Percentiles rank a stretch among this genome's conserved stretches.
These are phyloP conservation scores for Enhydra lutris DNA, from an alignment of 2,113 vertebrate species.

Conservation along the genomic window DNA sequence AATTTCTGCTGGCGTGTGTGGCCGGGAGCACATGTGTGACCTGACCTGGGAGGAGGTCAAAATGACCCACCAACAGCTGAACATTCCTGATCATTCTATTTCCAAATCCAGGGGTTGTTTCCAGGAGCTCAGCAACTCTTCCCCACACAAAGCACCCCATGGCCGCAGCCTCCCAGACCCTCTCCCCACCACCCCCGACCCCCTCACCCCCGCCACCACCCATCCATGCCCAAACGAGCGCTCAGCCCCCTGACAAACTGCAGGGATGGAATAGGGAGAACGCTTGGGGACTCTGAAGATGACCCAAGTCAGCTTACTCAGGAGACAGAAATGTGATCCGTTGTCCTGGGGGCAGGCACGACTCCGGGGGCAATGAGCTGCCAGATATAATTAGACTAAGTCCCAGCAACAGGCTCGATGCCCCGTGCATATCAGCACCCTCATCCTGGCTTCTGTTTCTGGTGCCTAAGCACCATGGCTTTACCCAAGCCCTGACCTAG, in stretches of 20 bases:
- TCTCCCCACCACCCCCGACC: fast-evolving
- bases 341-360: not conserved
- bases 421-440: constrained; percentile 13
- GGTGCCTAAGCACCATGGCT: not conserved
- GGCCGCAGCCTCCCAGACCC: fast-evolving
- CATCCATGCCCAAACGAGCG: fast-evolving
- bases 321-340: not conserved
- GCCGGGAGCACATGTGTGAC: constrained; percentile 43
- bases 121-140: constrained; percentile 24
- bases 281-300: not conserved
- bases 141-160: not conserved
- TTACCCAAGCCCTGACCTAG: not conserved
- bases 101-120: not conserved
- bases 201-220: fast-evolving
- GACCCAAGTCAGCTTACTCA: not conserved
- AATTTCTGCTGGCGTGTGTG: constrained; percentile 30
- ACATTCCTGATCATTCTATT: constrained; percentile 40
- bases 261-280: too few species aligned
- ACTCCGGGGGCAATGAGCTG: not conserved
- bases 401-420: not conserved
- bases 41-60: constrained; percentile 61
- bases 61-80: constrained; percentile 66
- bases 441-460: not conserved
- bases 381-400: constrained; percentile 49
- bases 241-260: not conserved